These are phyloP conservation scores for Ptychobarbus kaznakovi DNA, from an alignment of 2,797 vertebrate species.

Conservation along the genomic window DNA sequence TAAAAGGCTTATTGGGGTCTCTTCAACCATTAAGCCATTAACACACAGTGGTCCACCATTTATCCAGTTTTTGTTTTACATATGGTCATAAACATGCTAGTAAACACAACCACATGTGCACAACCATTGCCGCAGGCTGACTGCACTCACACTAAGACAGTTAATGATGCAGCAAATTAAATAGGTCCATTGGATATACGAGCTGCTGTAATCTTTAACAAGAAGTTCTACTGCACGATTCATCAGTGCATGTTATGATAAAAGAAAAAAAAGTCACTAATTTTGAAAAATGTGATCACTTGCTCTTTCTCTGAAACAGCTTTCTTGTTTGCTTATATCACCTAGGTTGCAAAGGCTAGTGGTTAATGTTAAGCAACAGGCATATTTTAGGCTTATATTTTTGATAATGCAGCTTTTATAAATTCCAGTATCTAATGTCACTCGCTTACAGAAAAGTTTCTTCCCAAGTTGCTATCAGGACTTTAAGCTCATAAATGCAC, in stretches of 20 bases:
- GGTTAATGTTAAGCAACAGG: neutral
- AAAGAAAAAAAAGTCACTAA: neutral
- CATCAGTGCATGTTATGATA: neutral
- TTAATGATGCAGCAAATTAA: constrained; percentile 82
- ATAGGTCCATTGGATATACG: constrained; percentile 71
- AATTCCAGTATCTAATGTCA: neutral
- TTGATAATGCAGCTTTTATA: neutral
- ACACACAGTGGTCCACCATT: constrained; percentile 72
- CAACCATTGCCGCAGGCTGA: constrained; percentile 70
- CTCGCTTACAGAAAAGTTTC: too few relatives aligned
- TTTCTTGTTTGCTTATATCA: neutral
- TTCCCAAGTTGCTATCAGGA: too few relatives aligned
- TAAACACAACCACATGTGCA: constrained; percentile 71
- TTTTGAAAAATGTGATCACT: neutral
- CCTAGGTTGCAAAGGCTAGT: neutral
- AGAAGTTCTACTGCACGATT: constrained; percentile 60
- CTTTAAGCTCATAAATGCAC: too few relatives aligned
- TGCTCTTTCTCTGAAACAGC: neutral
- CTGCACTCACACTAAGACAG: constrained; percentile 70
- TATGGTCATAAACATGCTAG: constrained; percentile 77
- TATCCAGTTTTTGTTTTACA: constrained; percentile 50
- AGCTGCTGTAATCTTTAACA: constrained; percentile 70
- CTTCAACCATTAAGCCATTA: constrained; percentile 75
- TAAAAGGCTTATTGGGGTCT: constrained; percentile 74
- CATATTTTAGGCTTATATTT: neutral